Conservation (phyloP, 2,113 vertebrate genomes). For the Semnornis frantzii region DNA sequence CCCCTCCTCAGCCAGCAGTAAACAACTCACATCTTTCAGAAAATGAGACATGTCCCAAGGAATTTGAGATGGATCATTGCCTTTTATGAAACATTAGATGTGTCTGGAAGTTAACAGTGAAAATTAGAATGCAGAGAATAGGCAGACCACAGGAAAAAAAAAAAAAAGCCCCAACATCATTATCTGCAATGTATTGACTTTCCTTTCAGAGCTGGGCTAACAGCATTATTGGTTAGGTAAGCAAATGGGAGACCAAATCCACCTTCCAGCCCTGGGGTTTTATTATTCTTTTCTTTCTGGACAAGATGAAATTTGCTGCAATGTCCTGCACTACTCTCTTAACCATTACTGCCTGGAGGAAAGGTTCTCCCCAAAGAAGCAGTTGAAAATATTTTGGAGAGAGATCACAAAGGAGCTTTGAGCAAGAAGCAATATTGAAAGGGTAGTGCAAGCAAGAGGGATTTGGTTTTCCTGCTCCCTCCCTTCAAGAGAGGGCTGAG, state of each 20-base stretch:
- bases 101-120: slow-evolving; percentile 51
- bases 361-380: slow-evolving; percentile 38
- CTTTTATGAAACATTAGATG: slow-evolving; percentile 65
- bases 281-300: not conserved
- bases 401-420: slow-evolving; percentile 37
- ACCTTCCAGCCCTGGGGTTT: not conserved
- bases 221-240: slow-evolving; percentile 38
- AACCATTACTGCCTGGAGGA: slow-evolving; percentile 29
- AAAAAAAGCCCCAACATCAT: not conserved
- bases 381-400: slow-evolving; percentile 44
- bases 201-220: slow-evolving; percentile 5
- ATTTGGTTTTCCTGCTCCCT: slow-evolving; percentile 13
- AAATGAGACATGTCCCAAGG: slow-evolving; percentile 48
- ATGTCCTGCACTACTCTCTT: slow-evolving; percentile 19
- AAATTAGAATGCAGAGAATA: slow-evolving; percentile 63
- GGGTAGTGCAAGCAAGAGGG: not conserved
- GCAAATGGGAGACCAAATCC: slow-evolving; percentile 9
- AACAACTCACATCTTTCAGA: slow-evolving; percentile 47
- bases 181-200: not conserved
- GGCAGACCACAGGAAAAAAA: slow-evolving; percentile 42
- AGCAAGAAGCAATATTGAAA: slow-evolving; percentile 40
- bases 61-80: slow-evolving; percentile 69
- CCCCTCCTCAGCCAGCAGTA: not conserved
- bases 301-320: slow-evolving; percentile 21
- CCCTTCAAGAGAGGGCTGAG: not conserved